Base-by-base conservation (phyloP, 2,113 vertebrate species). In the Polypterus senegalus region DNA sequence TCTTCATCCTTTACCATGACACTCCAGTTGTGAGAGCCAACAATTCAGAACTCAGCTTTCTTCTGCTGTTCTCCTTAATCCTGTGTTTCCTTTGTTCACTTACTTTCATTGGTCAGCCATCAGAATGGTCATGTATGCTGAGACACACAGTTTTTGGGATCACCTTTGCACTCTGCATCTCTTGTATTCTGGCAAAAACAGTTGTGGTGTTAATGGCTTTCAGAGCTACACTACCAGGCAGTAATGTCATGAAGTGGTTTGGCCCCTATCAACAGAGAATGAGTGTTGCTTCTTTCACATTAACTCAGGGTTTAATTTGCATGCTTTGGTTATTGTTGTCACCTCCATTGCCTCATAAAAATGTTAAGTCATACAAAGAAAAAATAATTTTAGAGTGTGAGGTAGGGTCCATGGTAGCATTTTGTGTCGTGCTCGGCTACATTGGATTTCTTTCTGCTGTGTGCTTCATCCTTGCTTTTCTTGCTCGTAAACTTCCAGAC, bases 11-110 rank as follows among this genome's bases (percentile, higher is more conserved):
- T 27, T 27, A 27, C 27, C 27, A 27, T 27, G 27, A 27, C 27
- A 61, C 66, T 27, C 63, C 66, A 47, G 61, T 68, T 57, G 66
- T 68, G 10, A 68, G 54, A 61, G 66, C 66, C 11, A 51, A 68
- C 9, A 68, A 68, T 46, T 11, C 61, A 55, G 66, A 68, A 56
- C 59, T 68, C 47, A 68, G 66, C n/a, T 68, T 61, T 49, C 48
- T 64, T 8, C 63, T 68, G 4, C 54, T 68, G 5, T 43, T 57
- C 11, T 27, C 56, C 7, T 57, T 57, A 57, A 6, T 27, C 5
- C 27, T 57, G 27, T 57, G 56, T 27, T 57, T 44, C 46, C 9
- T 57, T 2, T 57, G 56, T 45, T 57, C 56, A 57, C 7, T 57
- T n/a, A 57, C 56, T 45, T 57, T 57, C 57, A 59, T 59, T 10